Percentiles rank a stretch among this genome's conserved stretches.
Conservation (phyloP, 2,797 vertebrate species). For the Chelonia mydas region DNA sequence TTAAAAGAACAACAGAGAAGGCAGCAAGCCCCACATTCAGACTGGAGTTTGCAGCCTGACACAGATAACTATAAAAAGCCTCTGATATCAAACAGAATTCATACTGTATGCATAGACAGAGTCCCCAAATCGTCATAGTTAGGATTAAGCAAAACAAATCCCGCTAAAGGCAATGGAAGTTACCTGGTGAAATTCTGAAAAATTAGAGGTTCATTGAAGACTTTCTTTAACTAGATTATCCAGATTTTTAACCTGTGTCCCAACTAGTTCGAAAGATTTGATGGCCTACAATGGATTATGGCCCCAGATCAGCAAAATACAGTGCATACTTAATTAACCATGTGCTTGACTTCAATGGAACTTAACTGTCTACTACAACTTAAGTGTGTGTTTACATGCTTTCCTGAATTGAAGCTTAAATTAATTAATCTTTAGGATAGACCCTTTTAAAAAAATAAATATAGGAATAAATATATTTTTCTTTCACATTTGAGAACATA, state of each 20-base stretch:
- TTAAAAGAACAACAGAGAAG: background rate
- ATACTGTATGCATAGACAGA: background rate
- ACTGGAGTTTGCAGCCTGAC: background rate
- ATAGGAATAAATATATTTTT: background rate
- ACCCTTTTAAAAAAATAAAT: background rate
- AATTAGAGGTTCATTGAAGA: background rate
- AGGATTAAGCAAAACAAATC: background rate
- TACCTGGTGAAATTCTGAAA: background rate
- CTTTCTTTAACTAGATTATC: background rate
- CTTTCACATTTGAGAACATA: background rate
- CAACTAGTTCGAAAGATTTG: background rate
- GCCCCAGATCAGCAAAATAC: background rate
- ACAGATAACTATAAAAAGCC: background rate
- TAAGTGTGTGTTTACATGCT: background rate
- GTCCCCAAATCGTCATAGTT: background rate
- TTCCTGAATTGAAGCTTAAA: background rate
- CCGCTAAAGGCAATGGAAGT: background rate
- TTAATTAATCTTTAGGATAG: background rate
- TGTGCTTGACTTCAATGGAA: fast-evolving
- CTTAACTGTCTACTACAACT: background rate
- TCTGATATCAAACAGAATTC: background rate
- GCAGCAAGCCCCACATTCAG: background rate
- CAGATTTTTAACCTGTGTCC: background rate
- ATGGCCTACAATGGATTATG: background rate
- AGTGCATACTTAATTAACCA: background rate